Evolutionary conservation across 2,113 vertebrate species (phyloP).

Genomic region (Pollachius pollachius): DNA sequence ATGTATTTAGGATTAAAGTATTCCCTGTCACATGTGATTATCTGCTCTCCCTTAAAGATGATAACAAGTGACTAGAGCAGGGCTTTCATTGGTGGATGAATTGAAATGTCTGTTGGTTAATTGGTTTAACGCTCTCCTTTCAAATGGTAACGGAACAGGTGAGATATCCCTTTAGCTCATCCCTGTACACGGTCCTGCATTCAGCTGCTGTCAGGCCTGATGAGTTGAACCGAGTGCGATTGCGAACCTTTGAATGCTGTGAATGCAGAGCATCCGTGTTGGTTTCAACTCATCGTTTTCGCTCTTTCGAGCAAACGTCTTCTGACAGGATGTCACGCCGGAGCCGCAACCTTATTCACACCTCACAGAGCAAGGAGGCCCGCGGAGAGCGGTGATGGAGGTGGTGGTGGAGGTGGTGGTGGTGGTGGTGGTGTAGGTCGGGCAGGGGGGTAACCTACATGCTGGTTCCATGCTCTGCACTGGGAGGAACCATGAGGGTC

Average conservation of each 20-base stretch:
- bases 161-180: too few species aligned
- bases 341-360: slow-evolving; percentile 2
- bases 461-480: background rate
- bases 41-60: background rate
- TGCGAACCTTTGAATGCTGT: too few species aligned
- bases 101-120: background rate
- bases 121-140: too few species aligned
- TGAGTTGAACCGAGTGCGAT: too few species aligned
- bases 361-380: background rate
- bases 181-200: too few species aligned
- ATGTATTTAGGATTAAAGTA: slow-evolving; percentile 71
- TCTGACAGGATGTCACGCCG: slow-evolving; percentile 11
- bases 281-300: slow-evolving; percentile 1
- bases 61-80: background rate
- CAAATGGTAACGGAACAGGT: too few species aligned
- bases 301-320: background rate
- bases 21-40: slow-evolving; percentile 46
- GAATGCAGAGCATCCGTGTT: too few species aligned
- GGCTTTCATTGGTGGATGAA: background rate
- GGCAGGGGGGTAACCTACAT: background rate
- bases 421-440: background rate
- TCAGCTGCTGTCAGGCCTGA: background rate
- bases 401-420: too few species aligned
- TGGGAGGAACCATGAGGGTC: slow-evolving; percentile 16
- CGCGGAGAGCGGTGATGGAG: too few species aligned